phyloP scores from a whole-genome alignment of 2,888 invertebrate species.

The Sylvicola fuscatus region DNA sequence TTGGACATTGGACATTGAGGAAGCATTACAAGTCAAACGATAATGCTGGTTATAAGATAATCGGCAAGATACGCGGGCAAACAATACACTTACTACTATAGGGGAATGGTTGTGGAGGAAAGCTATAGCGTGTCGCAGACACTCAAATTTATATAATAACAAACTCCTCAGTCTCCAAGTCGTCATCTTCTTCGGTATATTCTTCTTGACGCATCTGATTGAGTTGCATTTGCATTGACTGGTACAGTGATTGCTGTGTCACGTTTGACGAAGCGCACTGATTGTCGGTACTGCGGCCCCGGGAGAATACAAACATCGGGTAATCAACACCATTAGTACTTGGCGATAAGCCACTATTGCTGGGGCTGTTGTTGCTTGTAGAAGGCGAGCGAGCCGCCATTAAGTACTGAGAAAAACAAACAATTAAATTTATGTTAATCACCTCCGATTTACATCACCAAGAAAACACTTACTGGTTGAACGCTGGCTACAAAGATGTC shows the following conservation, averaged over 20 bases:
- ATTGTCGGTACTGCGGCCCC: slow-evolving; percentile 41
- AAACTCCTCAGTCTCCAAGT: slow-evolving; percentile 52
- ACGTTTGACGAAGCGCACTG: slow-evolving; percentile 12
- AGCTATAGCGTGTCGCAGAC: neutral
- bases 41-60: no score
- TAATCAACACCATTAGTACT: slow-evolving; percentile 35
- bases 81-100: no score
- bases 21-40: no score
- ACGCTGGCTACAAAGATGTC: slow-evolving; percentile 50
- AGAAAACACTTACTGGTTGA: slow-evolving; percentile 31
- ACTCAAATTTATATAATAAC: slow-evolving; percentile 34
- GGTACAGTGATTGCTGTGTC: slow-evolving; percentile 26
- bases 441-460: neutral
- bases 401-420: slow-evolving; percentile 25
- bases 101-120: neutral
- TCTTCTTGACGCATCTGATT: slow-evolving; percentile 31
- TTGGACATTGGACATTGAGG: no score
- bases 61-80: no score
- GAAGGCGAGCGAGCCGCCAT: slow-evolving; percentile 26
- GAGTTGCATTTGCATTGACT: slow-evolving; percentile 32
- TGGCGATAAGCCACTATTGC: slow-evolving; percentile 6
- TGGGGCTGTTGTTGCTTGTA: slow-evolving; percentile 6
- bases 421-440: slow-evolving; percentile 2
- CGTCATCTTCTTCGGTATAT: slow-evolving; percentile 36
- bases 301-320: slow-evolving; percentile 64